phyloP scores from a whole-genome alignment of 2,797 vertebrate species.

The Hippocampus kuda region DNA sequence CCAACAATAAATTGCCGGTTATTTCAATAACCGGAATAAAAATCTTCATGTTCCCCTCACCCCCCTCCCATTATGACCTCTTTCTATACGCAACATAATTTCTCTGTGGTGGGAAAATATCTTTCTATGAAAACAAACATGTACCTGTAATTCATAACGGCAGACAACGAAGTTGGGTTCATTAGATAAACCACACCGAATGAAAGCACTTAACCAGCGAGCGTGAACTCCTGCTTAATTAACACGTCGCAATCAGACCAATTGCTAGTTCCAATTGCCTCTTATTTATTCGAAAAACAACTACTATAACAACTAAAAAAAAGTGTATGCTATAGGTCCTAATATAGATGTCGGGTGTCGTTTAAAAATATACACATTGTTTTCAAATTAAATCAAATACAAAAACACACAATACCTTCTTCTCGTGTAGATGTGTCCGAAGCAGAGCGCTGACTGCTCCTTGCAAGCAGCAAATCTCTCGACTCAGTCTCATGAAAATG shows the following conservation, averaged over 20 bases:
- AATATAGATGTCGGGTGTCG: not conserved
- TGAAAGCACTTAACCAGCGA: not conserved
- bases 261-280: not conserved
- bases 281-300: not conserved
- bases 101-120: not conserved
- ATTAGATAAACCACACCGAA: not conserved
- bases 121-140: not conserved
- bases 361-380: no score
- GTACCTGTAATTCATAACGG: not conserved
- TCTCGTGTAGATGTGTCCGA: not conserved
- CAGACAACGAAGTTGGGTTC: not conserved
- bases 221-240: not conserved
- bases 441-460: not conserved
- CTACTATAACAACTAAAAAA: not conserved
- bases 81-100: not conserved
- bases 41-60: not conserved
- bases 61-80: not conserved
- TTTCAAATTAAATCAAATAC: not conserved
- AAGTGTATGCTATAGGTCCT: not conserved
- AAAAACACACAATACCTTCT: conserved; percentile 21
- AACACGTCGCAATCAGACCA: not conserved
- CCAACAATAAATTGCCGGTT: not conserved
- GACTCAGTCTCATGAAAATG: conserved; percentile 19
- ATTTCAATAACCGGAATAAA: no score
- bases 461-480: conserved; percentile 6